phyloP scores from a whole-genome alignment of 1,140 invertebrate species.

The Drosophila grimshawi region DNA sequence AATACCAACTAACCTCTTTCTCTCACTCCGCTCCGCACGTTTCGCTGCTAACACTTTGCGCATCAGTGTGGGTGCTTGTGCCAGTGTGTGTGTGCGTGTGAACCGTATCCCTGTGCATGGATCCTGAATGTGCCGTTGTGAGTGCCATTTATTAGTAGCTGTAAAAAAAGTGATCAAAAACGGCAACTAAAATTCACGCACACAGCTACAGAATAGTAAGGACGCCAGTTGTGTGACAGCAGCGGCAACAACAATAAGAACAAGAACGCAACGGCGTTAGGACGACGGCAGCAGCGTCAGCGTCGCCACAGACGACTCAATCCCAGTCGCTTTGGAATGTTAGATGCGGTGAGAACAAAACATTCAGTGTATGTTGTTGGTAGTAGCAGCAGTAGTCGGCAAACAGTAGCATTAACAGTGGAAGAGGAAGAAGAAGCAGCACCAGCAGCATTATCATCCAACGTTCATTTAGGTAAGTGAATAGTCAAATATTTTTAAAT shows the following conservation, averaged over 20 bases:
- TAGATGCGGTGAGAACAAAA: conserved; percentile 82
- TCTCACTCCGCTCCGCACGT: conserved; percentile 36
- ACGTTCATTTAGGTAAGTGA: conserved; percentile 76
- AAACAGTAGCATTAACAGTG: conserved; percentile 68
- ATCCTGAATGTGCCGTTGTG: conserved; percentile 30
- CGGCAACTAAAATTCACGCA: conserved; percentile 6
- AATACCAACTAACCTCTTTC: conserved; percentile 70
- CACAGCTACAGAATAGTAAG: conserved; percentile 5
- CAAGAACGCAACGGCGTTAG: conserved; percentile 44
- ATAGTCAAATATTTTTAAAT: neutral
- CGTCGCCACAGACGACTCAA: conserved; percentile 46
- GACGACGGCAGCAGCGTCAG: conserved; percentile 39
- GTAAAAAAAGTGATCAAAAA: conserved; percentile 26
- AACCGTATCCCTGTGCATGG: conserved; percentile 34
- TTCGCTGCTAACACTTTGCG: conserved; percentile 54
- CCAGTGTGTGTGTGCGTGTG: conserved; percentile 37
- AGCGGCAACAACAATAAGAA: conserved; percentile 4
- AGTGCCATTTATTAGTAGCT: conserved; percentile 47
- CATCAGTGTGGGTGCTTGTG: conserved; percentile 46
- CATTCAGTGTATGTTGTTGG: conserved; percentile 79
- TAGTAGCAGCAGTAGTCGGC: conserved; percentile 62
- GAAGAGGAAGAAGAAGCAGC: conserved; percentile 61
- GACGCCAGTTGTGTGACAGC: conserved; percentile 25
- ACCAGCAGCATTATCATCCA: conserved; percentile 65
- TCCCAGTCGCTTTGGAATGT: conserved; percentile 80